phyloP scores from a whole-genome alignment of 2,797 vertebrate species.

The Phataginus tetradactyla region DNA sequence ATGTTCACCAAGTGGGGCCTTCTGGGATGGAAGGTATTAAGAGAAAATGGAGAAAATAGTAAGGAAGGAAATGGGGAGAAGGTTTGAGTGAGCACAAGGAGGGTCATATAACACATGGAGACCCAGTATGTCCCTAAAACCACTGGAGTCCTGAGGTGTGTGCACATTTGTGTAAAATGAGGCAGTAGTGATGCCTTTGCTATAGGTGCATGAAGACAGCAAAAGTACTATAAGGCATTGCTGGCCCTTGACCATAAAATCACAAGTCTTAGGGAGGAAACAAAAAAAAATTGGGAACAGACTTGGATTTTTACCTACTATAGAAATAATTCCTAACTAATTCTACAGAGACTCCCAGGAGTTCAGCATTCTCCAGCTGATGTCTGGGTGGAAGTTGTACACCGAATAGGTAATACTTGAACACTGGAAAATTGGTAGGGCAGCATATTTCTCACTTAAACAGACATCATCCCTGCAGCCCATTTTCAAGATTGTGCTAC shows the following conservation, averaged over 20 bases:
- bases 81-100: fast-evolving
- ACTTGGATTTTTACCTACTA: neutral
- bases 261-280: neutral
- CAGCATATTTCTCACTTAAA: neutral
- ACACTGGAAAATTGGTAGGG: neutral
- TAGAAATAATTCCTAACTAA: neutral
- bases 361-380: neutral
- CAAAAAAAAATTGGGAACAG: neutral
- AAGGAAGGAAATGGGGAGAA: neutral
- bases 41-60: neutral
- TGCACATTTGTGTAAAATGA: neutral
- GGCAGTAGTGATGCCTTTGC: neutral
- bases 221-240: neutral
- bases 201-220: neutral
- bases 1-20: neutral
- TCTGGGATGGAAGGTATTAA: neutral
- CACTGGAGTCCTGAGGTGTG: neutral
- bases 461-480: neutral
- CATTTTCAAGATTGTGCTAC: neutral
- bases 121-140: neutral
- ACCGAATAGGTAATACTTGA: neutral
- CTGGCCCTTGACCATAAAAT: neutral
- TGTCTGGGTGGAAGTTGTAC: neutral
- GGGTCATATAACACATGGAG: neutral
- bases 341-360: neutral